Percentiles rank a stretch among this genome's conserved stretches.
These are phyloP conservation scores for Lacerta viridis DNA, from an alignment of 2,797 vertebrate genomes.

Conservation along the genomic window DNA sequence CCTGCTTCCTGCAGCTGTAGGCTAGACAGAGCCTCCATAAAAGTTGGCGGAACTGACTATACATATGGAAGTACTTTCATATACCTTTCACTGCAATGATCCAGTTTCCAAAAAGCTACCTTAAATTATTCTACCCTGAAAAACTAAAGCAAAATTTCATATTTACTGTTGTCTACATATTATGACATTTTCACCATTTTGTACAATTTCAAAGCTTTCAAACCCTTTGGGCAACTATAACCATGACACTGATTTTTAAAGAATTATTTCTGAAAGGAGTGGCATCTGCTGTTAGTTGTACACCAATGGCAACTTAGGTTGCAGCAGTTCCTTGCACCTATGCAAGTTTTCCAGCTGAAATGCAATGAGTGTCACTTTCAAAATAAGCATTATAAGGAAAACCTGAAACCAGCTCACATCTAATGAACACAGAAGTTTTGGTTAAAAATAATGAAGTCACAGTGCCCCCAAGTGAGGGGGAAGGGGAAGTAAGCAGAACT, in stretches of 20 bases:
- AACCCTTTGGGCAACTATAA: not conserved
- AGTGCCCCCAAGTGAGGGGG: conserved; percentile 69
- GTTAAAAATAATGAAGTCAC: conserved; percentile 50
- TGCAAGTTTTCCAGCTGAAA: not conserved
- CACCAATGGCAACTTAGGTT: not conserved
- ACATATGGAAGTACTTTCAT: conserved; percentile 72
- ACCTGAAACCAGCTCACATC: not conserved
- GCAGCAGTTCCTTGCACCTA: not conserved
- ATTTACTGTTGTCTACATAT: not conserved
- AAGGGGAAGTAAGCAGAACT: conserved; percentile 42
- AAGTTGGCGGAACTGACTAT: conserved; percentile 53
- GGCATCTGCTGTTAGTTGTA: not conserved
- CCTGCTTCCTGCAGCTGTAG: not conserved
- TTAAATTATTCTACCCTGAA: conserved; percentile 33
- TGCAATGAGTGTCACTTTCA: not conserved
- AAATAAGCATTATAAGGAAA: conserved; percentile 25
- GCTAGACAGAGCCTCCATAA: not conserved
- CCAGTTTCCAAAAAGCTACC: conserved; percentile 63
- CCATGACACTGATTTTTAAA: not conserved
- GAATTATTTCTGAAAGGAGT: not conserved
- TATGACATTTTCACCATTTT: not conserved
- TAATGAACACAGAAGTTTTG: conserved; percentile 6
- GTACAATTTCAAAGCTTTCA: not conserved
- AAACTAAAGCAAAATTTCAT: conserved; percentile 16
- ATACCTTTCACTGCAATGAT: conserved; percentile 67